phyloP scores from a whole-genome alignment of 2,888 invertebrate species.

The Tortrix viridana region DNA sequence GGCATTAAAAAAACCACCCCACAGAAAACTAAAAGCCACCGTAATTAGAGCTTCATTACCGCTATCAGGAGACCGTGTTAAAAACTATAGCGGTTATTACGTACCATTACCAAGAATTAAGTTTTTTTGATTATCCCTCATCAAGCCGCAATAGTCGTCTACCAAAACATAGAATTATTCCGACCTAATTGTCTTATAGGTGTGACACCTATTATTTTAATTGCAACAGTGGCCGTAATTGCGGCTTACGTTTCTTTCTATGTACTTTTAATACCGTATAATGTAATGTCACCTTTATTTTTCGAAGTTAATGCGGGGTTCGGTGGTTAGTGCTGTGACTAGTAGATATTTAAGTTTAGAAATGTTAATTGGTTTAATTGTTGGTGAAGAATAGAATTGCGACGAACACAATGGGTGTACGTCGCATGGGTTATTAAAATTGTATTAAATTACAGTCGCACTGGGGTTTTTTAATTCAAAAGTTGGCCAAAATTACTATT shows the following conservation, averaged over 20 bases:
- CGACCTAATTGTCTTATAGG: constrained; percentile 80
- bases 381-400: constrained; percentile 21
- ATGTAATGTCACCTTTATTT: constrained; percentile 28
- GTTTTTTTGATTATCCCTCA: constrained; percentile 68
- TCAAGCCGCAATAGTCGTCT: constrained; percentile 51
- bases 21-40: constrained; percentile 27
- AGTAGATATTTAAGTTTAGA: constrained; percentile 33
- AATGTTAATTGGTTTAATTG: constrained; percentile 36
- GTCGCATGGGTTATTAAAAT: constrained; percentile 8
- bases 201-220: constrained; percentile 83
- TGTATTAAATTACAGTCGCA: too few species aligned
- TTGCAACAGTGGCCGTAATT: constrained; percentile 74
- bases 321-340: constrained; percentile 20
- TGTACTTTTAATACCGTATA: constrained; percentile 55
- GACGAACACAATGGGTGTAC: constrained; percentile 4
- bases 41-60: constrained; percentile 53
- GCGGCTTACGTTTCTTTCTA: constrained; percentile 69
- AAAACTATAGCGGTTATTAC: constrained; percentile 51
- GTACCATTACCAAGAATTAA: constrained; percentile 60
- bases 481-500: too few species aligned
- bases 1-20: constrained; percentile 33
- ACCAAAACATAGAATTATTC: constrained; percentile 75
- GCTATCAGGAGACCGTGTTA: constrained; percentile 49
- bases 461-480: too few species aligned
- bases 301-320: constrained; percentile 20